A percentile compares a stretch with the other conserved stretches of the same genome.
These are phyloP conservation scores for Macrocentrus cingulum DNA, from an alignment of 1,140 invertebrate genomes.

Conservation along the genomic window DNA sequence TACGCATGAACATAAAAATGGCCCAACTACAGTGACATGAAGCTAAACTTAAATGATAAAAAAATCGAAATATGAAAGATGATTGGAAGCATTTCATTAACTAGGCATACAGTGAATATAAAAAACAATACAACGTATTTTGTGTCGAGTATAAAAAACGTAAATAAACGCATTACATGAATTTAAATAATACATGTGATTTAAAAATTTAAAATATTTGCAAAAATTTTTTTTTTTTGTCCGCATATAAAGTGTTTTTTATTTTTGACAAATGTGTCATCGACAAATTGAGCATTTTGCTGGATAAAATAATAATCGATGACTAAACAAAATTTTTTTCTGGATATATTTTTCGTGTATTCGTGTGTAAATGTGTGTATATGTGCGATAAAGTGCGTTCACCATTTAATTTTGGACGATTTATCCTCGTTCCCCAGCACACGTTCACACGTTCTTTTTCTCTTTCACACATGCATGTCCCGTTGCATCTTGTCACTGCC, in stretches of 20 bases:
- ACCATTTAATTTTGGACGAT: conserved; percentile 14
- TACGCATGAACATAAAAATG: conserved; percentile 4
- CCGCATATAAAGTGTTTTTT: neutral
- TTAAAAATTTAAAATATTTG: neutral
- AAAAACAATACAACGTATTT: neutral
- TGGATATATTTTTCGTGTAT: neutral
- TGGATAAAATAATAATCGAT: neutral
- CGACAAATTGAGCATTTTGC: neutral
- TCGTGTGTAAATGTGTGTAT: neutral
- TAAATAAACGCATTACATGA: conserved; percentile 15
- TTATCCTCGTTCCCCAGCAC: conserved; percentile 6
- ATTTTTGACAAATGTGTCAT: neutral
- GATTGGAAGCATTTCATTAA: conserved; percentile 36
- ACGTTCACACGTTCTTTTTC: conserved; percentile 15
- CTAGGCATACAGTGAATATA: conserved; percentile 24
- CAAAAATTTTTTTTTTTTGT: neutral
- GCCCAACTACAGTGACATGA: conserved; percentile 31
- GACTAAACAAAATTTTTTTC: neutral
- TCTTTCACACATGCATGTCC: conserved; percentile 13
- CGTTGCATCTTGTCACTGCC: neutral
- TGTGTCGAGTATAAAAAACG: neutral
- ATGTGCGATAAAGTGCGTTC: conserved; percentile 16
- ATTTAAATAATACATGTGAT: neutral
- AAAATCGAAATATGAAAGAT: conserved; percentile 31
- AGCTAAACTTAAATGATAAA: conserved; percentile 29